Evolutionary conservation across 2,797 vertebrate genomes (phyloP).

Genomic region (Chelmon rostratus): DNA sequence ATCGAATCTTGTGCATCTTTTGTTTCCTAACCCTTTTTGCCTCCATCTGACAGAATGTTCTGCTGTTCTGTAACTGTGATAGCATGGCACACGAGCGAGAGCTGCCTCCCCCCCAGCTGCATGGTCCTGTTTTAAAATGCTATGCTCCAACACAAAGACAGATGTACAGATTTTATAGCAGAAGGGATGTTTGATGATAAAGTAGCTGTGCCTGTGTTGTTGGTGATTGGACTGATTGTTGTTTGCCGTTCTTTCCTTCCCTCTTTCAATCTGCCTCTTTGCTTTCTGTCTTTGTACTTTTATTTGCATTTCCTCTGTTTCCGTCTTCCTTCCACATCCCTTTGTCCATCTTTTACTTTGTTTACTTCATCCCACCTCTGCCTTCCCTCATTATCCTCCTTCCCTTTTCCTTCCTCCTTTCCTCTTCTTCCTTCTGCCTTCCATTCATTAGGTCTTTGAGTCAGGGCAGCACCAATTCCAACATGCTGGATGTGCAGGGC

Average conservation of each 20-base stretch:
- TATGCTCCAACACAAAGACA: conserved; percentile 52
- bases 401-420: not conserved
- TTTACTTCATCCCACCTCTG: not conserved
- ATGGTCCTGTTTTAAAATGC: conserved; percentile 75
- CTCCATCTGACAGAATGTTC: conserved; percentile 71
- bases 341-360: not conserved
- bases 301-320: conserved; percentile 10
- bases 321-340: not conserved
- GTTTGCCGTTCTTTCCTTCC: conserved; percentile 33
- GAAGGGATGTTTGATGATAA: conserved; percentile 21
- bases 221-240: conserved; percentile 19
- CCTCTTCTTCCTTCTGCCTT: not conserved
- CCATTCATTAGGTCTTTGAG: conserved; percentile 90
- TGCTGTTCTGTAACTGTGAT: conserved; percentile 69
- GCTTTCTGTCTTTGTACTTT: conserved; percentile 26
- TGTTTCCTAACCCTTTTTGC: conserved; percentile 73
- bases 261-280: conserved; percentile 26
- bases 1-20: conserved; percentile 60
- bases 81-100: conserved; percentile 76
- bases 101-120: conserved; percentile 70
- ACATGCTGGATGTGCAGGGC: conserved; percentile 96
- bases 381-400: conserved; percentile 2
- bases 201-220: conserved; percentile 7
- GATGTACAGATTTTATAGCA: conserved; percentile 41
- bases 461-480: conserved; percentile 98